phyloP scores from a whole-genome alignment of 2,113 vertebrate species.

The Noturus placidus region DNA sequence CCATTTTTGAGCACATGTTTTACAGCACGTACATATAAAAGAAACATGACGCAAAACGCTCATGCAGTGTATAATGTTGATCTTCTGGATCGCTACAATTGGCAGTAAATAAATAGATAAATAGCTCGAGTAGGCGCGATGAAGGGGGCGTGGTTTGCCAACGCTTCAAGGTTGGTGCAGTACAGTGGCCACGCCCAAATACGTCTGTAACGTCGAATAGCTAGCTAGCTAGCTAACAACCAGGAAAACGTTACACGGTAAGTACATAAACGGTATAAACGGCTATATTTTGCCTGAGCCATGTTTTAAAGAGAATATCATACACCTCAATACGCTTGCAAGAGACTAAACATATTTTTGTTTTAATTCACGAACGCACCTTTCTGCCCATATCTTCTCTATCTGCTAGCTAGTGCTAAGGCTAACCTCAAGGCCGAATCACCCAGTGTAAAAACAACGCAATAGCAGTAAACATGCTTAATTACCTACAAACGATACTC shows the following conservation, averaged over 20 bases:
- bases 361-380: neutral
- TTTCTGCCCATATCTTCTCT: neutral
- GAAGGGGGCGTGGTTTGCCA: neutral
- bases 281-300: neutral
- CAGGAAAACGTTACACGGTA: neutral
- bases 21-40: neutral
- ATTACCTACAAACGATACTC: neutral
- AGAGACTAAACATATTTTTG: neutral
- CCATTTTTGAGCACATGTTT: neutral
- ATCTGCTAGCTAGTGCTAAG: conserved; percentile 8
- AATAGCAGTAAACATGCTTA: neutral
- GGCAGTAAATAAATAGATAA: neutral
- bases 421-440: conserved; percentile 28
- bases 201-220: neutral
- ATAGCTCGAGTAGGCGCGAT: too few species aligned
- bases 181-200: neutral
- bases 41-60: neutral
- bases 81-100: neutral
- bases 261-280: neutral
- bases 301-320: neutral
- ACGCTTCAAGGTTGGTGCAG: neutral
- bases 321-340: neutral
- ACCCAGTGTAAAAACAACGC: neutral
- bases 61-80: neutral
- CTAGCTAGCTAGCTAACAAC: conserved; percentile 23